phyloP scores from a whole-genome alignment of 1,140 invertebrate species.

The Calosoma granatense region DNA sequence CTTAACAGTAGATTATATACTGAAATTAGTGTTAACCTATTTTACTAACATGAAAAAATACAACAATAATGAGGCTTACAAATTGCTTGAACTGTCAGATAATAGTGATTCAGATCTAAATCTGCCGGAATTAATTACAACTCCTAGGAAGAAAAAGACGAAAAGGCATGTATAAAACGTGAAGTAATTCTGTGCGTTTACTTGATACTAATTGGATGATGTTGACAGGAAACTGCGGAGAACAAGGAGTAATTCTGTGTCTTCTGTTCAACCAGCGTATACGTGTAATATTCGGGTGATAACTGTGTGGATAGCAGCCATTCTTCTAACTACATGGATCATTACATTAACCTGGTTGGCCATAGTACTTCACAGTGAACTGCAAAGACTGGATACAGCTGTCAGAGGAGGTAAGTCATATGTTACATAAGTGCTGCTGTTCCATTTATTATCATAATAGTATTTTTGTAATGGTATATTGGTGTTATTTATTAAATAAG shows the following conservation, averaged over 20 bases:
- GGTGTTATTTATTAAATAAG: too few relatives aligned
- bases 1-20: background rate
- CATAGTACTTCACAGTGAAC: conserved; percentile 18
- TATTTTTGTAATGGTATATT: too few relatives aligned
- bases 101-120: conserved; percentile 20
- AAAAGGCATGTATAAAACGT: conserved; percentile 13
- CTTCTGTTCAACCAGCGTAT: background rate
- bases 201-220: background rate
- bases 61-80: conserved; percentile 22
- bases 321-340: conserved; percentile 21
- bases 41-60: background rate
- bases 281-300: conserved; percentile 14
- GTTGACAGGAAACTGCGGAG: background rate
- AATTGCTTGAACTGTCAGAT: conserved; percentile 18
- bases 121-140: conserved; percentile 20
- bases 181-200: background rate
- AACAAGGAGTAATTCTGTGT: background rate
- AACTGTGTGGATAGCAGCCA: conserved; percentile 14
- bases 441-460: background rate
- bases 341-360: conserved; percentile 21
- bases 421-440: background rate
- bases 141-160: conserved; percentile 21
- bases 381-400: conserved; percentile 17
- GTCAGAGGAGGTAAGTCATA: conserved; percentile 17
- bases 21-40: background rate